Base-by-base conservation (phyloP, 2,797 vertebrate species). In the Hybognathus amarus region DNA sequence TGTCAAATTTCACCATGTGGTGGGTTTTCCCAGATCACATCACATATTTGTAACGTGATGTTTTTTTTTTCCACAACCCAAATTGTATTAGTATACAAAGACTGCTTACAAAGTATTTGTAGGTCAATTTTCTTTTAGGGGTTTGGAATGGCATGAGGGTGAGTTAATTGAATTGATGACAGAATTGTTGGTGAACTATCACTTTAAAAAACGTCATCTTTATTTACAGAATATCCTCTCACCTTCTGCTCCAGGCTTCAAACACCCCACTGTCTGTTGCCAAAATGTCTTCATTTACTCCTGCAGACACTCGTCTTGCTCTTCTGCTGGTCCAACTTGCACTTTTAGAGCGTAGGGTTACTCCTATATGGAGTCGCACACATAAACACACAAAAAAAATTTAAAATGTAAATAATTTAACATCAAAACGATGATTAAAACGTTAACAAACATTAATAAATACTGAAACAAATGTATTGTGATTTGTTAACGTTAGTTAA, bases 191-290 rank as follows among this genome's bases (percentile, higher is more conserved):
- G 33, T 9, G 6, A 69, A 56, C n/a, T 30, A 12, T 69, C 5
- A 3, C 6, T 42, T 69, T 20, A 22, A 52, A n/a, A 52, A 18
- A 33, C 5, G 12, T 73, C 18, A 70, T 68, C 61, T 45, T 22
- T 75, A 45, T 30, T n/a, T 27, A 17, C 24, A 38, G 20, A 71
- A 45, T 79, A 1, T 42, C 22, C n/a, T 63, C 91, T 94, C 92
- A 95, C 97, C 97, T 99, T 92, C 96, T 96, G 91, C 94, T 96
- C 94, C 97, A 97, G 89, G 98, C 97, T 93, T 99, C 98, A 89
- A 99, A 99, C 56, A 99, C 98, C 0, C 98, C 98, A 42, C 98
- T 99, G 92, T 99, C 97, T 10, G 97, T 98, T 87, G 98, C 97
- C 88, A 98, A 94, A 24, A 97, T 97, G 77, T 99, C 97, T 91